phyloP scores from a whole-genome alignment of 2,113 vertebrate genomes.

The Mormyrus lacerda region DNA sequence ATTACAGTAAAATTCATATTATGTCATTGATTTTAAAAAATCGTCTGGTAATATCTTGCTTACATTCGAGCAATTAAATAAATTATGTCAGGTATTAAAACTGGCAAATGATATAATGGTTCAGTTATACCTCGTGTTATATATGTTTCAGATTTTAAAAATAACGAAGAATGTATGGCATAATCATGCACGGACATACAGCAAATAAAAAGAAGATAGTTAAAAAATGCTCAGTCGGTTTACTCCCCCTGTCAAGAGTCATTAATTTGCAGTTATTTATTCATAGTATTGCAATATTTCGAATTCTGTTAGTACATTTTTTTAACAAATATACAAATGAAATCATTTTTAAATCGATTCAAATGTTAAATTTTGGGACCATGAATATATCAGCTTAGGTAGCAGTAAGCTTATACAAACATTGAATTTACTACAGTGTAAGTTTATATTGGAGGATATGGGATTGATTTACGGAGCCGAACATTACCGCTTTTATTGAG shows the following conservation, averaged over 20 bases:
- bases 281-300: not conserved
- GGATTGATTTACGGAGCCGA: constrained; percentile 82
- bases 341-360: not conserved
- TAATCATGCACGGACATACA: not conserved
- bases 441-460: constrained; percentile 62
- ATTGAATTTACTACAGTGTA: constrained; percentile 33
- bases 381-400: constrained; percentile 14
- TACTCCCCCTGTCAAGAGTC: not conserved
- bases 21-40: not conserved
- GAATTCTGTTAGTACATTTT: not conserved
- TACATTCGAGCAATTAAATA: not conserved
- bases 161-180: not conserved
- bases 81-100: not conserved
- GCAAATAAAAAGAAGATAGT: not conserved
- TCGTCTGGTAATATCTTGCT: not conserved
- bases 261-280: not conserved
- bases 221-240: not conserved
- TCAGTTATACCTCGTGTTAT: not conserved
- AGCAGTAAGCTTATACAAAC: constrained; percentile 30
- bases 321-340: not conserved
- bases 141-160: not conserved
- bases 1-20: not conserved
- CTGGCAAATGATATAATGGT: not conserved
- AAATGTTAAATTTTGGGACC: not conserved
- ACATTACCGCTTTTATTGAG: constrained; percentile 71